These are phyloP conservation scores for Limanda limanda DNA, from an alignment of 2,113 vertebrate genomes.

Conservation along the genomic window DNA sequence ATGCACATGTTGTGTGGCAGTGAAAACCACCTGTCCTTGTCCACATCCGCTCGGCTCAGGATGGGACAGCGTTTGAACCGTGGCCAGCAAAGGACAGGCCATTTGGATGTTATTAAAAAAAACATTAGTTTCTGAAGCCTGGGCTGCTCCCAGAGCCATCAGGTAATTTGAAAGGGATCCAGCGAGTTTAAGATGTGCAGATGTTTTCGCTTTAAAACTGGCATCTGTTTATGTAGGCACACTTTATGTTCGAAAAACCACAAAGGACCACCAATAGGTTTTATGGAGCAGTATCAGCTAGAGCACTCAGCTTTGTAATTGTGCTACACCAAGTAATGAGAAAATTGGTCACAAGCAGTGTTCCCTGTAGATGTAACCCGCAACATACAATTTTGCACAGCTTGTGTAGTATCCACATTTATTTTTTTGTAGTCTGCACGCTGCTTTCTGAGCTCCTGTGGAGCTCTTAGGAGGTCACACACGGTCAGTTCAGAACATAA, in stretches of 20 bases:
- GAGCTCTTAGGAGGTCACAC: conserved; percentile 52
- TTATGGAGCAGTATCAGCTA: conserved; percentile 79
- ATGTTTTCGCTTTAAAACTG: conserved; percentile 83
- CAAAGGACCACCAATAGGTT: conserved; percentile 80
- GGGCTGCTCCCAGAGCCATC: conserved; percentile 76
- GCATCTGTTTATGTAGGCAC: conserved; percentile 85
- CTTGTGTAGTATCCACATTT: conserved; percentile 60
- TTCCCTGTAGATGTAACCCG: conserved; percentile 72
- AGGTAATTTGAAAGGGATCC: conserved; percentile 83
- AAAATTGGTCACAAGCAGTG: conserved; percentile 80
- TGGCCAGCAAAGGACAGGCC: conserved; percentile 66
- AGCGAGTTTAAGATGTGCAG: conserved; percentile 83
- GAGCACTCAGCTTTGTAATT: conserved; percentile 82
- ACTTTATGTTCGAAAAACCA: conserved; percentile 80
- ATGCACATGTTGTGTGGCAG: conserved; percentile 49
- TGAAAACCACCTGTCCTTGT: conserved; percentile 76
- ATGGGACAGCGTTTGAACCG: conserved; percentile 60
- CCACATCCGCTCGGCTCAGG: conserved; percentile 57
- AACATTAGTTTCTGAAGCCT: conserved; percentile 71
- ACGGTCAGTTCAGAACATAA: conserved; percentile 31
- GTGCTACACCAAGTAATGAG: conserved; percentile 78
- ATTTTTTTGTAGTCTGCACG: conserved; percentile 39
- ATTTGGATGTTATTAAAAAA: conserved; percentile 81
- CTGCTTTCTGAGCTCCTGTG: conserved; percentile 33
- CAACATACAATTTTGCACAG: conserved; percentile 74